These are phyloP conservation scores for Australoheros scitulus DNA, from an alignment of 2,113 vertebrate genomes.

Conservation along the genomic window DNA sequence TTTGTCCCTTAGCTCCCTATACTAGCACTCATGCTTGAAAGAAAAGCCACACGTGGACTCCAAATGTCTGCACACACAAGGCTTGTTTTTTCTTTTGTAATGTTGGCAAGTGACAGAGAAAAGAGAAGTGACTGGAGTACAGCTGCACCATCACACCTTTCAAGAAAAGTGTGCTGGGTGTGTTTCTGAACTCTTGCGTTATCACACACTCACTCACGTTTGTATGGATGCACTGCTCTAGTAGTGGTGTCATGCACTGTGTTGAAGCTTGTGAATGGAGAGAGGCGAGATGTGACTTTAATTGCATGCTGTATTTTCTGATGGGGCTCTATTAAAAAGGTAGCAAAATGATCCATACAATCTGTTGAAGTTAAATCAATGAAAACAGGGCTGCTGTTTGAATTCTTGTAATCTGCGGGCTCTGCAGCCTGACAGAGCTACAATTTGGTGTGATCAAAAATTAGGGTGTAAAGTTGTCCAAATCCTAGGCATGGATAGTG, in stretches of 20 bases:
- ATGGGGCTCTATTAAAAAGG: background rate
- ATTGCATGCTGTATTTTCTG: conserved; percentile 6
- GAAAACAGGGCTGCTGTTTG: background rate
- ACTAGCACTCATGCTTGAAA: conserved; percentile 6
- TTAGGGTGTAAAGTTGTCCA: no score
- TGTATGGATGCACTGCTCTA: conserved; percentile 24
- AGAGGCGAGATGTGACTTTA: conserved; percentile 13
- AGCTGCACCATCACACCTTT: conserved; percentile 60
- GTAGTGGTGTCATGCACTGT: conserved; percentile 27
- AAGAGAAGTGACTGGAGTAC: background rate
- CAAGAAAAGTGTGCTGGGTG: conserved; percentile 56
- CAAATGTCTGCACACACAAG: conserved; percentile 27
- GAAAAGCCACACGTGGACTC: conserved; percentile 39
- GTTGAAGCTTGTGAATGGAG: conserved; percentile 41
- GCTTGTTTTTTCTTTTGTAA: conserved; percentile 48
- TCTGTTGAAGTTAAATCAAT: background rate
- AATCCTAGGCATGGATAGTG: no score
- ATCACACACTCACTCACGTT: background rate
- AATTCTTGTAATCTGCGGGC: background rate
- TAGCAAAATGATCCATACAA: background rate
- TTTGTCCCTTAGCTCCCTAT: background rate
- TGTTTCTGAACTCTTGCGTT: conserved; percentile 40
- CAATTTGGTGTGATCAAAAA: background rate
- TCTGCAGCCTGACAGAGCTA: background rate
- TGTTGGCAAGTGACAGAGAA: background rate